Base-by-base conservation (phyloP, 1,140 invertebrate species). In the Brachionus rubens region DNA sequence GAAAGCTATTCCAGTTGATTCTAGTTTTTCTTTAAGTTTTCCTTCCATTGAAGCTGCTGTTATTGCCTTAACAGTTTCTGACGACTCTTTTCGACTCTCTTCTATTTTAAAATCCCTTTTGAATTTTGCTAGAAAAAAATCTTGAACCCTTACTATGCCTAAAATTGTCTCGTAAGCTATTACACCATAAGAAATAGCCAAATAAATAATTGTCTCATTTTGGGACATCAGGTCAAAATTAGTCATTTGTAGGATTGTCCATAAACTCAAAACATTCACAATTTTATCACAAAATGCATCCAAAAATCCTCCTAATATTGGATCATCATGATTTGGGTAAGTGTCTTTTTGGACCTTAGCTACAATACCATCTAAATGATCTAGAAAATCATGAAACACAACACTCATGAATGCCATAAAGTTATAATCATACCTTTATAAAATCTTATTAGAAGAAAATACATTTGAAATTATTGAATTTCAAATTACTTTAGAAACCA, bases 1-100 rank as follows among this genome's bases (percentile, higher is more conserved):
- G 67, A 78, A 81, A 5, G 79, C 82, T 14, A 83, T 80, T 10
- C 80, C 81, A 62, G 80, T 78, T 24, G 81, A 83, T 59, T 83
- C 82, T n/a, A 83, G 62, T 62, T 83, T 83, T 76, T 83, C 82
- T 68, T 83, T 83, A 52, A 83, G 75, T 77, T 83, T 83, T 14
- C 82, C 82, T 70, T 82, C 82, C 82, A 83, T 83, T 5, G 81
- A 79, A 10, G 82, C 79, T 0, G 81, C 78, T 16, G 80, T 76
- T 16, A 59, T 16, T 36, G 56, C 16, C 1, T 56, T 52, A 30
- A 16, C 30, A 28, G 2, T 19, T 46, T 36, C 36, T 19, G 12
- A 21, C 10, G n/a, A 19, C 1, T 54, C 46, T 56, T 52, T 28
- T 19, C 1, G 10, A 28, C 52, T 46, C 30, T 7, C 30, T 1